Evolutionary conservation across 2,888 invertebrate species (phyloP).

Genomic region (Theodoxus fluviatilis): DNA sequence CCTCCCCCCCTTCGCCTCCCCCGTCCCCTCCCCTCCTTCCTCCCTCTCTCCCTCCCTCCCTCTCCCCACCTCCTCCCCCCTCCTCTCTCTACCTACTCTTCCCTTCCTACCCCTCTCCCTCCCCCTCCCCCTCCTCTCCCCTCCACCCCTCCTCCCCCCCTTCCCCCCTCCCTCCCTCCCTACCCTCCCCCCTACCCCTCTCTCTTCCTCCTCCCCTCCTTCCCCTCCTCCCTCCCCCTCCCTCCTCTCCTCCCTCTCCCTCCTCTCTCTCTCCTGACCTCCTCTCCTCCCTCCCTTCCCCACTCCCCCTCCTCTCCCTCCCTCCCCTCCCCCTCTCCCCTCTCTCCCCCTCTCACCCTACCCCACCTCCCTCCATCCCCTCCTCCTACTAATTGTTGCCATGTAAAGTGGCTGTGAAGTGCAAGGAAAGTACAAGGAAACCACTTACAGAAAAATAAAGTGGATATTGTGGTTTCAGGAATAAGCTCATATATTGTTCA

Average conservation of each 20-base stretch:
- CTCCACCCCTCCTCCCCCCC: neutral
- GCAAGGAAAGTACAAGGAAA: too few species aligned
- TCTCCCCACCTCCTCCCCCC: neutral
- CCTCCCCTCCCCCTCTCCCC: too few species aligned
- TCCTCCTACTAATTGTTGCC: too few species aligned
- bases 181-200: neutral
- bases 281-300: conserved; percentile 19
- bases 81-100: neutral
- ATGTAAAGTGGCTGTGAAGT: too few species aligned
- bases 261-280: conserved; percentile 12
- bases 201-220: conserved; percentile 25
- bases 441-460: too few species aligned
- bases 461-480: too few species aligned
- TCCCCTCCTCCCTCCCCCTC: conserved; percentile 21
- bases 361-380: too few species aligned
- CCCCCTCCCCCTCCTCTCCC: conserved; percentile 6
- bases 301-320: neutral
- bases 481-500: too few species aligned
- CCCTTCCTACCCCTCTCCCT: conserved; percentile 4
- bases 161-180: neutral
- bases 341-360: too few species aligned
- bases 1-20: conserved; percentile 23
- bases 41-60: neutral
- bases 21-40: neutral
- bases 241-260: neutral